A percentile compares a stretch with the other conserved stretches of the same genome.
Conservation (phyloP, 2,797 vertebrate genomes). For the Chrysolophus pictus region DNA sequence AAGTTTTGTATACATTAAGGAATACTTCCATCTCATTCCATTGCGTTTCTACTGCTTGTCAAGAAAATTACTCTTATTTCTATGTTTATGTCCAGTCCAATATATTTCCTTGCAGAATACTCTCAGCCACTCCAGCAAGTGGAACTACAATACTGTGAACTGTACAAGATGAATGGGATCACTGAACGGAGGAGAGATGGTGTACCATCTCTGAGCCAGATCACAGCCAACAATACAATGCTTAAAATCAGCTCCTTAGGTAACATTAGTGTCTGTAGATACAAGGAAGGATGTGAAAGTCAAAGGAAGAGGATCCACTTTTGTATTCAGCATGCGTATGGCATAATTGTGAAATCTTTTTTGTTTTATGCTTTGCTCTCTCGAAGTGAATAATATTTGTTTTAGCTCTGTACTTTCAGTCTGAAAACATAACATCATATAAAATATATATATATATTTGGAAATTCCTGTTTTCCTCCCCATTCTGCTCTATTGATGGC, state of each 20-base stretch:
- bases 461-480: background rate
- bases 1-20: background rate
- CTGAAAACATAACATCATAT: background rate
- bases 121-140: background rate
- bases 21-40: background rate
- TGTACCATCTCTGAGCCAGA: background rate
- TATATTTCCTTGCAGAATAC: background rate
- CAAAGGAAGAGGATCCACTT: background rate
- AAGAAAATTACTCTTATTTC: slow-evolving; percentile 24
- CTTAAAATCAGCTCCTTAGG: background rate
- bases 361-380: background rate
- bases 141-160: background rate
- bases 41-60: background rate
- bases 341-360: background rate
- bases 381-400: background rate
- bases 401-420: background rate
- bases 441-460: no score
- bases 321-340: background rate
- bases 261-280: background rate
- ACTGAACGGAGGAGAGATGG: background rate
- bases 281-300: background rate
- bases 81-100: background rate
- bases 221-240: background rate
- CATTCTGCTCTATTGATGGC: background rate
- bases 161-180: background rate